Conservation (phyloP, 2,888 invertebrate species). For the Anticlea derivata region DNA sequence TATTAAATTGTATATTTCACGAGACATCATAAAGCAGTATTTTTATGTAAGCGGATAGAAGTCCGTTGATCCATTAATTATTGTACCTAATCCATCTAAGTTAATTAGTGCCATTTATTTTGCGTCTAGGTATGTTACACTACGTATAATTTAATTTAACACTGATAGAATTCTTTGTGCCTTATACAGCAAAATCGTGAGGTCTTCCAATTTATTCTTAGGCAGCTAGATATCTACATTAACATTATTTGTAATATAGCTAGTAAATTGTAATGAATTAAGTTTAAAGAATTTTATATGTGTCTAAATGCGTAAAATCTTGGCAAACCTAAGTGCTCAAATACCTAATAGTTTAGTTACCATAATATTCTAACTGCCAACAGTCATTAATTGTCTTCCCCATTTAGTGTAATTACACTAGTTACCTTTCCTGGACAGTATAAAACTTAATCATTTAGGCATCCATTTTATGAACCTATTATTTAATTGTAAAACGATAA, state of each 20-base stretch:
- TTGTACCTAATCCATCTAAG: conserved; percentile 47
- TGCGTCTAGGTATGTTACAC: conserved; percentile 12
- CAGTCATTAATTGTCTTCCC: conserved; percentile 58
- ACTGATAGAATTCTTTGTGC: conserved; percentile 62
- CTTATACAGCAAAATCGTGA: conserved; percentile 79
- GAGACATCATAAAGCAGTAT: conserved; percentile 82
- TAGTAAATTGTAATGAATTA: background rate
- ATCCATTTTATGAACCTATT: background rate
- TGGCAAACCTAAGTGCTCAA: conserved; percentile 43
- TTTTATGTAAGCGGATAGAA: conserved; percentile 54
- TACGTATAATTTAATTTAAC: conserved; percentile 23
- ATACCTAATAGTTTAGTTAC: conserved; percentile 55
- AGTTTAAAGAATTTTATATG: too few relatives aligned
- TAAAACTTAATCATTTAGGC: background rate
- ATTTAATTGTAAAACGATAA: background rate
- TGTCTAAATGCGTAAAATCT: conserved; percentile 1
- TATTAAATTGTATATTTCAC: conserved; percentile 42
- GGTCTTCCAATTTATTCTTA: conserved; percentile 66
- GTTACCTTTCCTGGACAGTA: conserved; percentile 61
- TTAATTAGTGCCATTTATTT: conserved; percentile 59
- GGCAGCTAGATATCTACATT: background rate
- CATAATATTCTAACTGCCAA: conserved; percentile 48
- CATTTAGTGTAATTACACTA: conserved; percentile 44
- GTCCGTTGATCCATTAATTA: conserved; percentile 41
- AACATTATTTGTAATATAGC: conserved; percentile 1